Evolutionary conservation across 2,888 invertebrate genomes (phyloP).

Genomic region (Aleiodes leptofemur): DNA sequence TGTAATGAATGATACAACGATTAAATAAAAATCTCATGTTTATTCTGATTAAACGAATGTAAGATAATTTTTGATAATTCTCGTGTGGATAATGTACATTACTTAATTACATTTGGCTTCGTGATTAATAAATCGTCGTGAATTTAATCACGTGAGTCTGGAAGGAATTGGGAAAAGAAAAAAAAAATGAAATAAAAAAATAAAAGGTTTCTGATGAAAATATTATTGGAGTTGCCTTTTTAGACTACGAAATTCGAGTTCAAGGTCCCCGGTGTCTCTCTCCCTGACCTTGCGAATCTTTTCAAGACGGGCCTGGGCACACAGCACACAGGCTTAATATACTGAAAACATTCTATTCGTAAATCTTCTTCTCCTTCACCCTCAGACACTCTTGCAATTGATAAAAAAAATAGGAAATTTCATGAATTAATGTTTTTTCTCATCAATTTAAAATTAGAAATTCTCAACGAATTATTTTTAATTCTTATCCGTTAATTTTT

Average conservation of each 20-base stretch:
- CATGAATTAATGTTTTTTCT: neutral
- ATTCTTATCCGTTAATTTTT: neutral
- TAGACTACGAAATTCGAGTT: constrained; percentile 46
- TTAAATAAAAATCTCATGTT: too few relatives aligned
- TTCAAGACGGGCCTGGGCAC: constrained; percentile 41
- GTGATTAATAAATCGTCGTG: too few relatives aligned
- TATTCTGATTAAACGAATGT: too few relatives aligned
- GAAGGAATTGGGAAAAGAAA: constrained; percentile 6
- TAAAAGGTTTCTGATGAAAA: neutral
- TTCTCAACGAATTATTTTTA: neutral
- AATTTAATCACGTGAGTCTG: neutral
- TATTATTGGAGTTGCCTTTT: constrained; percentile 30
- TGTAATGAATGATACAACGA: neutral
- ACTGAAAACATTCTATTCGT: constrained; percentile 31
- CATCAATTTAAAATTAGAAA: too few relatives aligned
- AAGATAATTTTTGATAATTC: too few relatives aligned
- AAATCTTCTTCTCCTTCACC: neutral
- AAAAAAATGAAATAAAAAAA: neutral
- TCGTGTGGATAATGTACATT: too few relatives aligned
- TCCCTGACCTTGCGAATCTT: constrained; percentile 48
- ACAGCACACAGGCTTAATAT: neutral
- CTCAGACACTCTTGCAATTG: neutral
- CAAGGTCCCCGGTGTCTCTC: constrained; percentile 42
- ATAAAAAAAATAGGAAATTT: neutral
- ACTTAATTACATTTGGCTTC: too few relatives aligned